phyloP scores from a whole-genome alignment of 1,140 invertebrate species.

The Lordiphosa clarofinis region DNA sequence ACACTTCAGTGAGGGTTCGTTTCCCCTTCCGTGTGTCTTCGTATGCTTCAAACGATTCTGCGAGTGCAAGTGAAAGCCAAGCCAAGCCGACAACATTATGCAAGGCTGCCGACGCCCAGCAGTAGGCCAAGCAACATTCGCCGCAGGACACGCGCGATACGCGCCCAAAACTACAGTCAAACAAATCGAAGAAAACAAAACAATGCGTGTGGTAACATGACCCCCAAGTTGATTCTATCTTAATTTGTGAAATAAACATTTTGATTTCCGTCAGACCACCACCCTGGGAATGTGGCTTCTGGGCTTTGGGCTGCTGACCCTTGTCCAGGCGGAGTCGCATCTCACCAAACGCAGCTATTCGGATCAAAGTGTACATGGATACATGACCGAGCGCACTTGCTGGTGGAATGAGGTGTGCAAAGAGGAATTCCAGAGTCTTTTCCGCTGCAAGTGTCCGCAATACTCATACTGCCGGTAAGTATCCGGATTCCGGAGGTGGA shows the following conservation, averaged over 20 bases:
- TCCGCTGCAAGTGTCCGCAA: constrained; percentile 91
- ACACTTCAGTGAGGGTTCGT: constrained; percentile 11
- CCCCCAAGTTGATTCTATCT: not conserved
- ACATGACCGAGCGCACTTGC: constrained; percentile 92
- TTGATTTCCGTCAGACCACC: constrained; percentile 16
- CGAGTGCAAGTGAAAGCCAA: constrained; percentile 47
- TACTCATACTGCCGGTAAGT: constrained; percentile 90
- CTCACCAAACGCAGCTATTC: constrained; percentile 86
- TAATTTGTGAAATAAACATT: too few species aligned
- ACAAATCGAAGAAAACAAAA: constrained; percentile 11
- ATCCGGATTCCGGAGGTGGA: not conserved
- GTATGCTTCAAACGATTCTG: constrained; percentile 16
- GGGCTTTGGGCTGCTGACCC: constrained; percentile 21
- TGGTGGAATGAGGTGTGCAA: constrained; percentile 97
- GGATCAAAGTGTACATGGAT: constrained; percentile 88
- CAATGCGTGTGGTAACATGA: constrained; percentile 14
- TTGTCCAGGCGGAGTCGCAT: constrained; percentile 80
- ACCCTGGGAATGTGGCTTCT: constrained; percentile 36
- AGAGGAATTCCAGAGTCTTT: constrained; percentile 92
- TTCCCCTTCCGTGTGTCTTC: not conserved
- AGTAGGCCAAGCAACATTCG: constrained; percentile 36
- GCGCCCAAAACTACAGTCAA: constrained; percentile 22
- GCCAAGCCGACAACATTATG: constrained; percentile 38
- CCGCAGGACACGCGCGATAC: constrained; percentile 35
- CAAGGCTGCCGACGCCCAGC: constrained; percentile 45